Percentiles rank a stretch among this genome's conserved stretches.
Conservation (phyloP, 1,140 invertebrate species). For the Venustaconcha ellipsiformis region DNA sequence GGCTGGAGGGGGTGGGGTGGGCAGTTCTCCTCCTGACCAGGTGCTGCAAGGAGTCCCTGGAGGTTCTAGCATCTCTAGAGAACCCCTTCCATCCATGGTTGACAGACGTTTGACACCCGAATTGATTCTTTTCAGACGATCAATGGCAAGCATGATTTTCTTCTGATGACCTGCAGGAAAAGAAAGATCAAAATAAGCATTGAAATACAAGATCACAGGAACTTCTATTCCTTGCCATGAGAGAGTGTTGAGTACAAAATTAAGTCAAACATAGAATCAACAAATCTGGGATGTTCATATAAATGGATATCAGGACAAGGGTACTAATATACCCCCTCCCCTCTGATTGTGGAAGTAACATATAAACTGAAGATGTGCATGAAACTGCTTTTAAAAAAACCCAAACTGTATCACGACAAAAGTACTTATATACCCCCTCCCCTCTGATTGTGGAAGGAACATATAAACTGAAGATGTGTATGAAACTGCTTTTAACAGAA, state of each 20-base stretch:
- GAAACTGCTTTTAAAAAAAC: too few species aligned
- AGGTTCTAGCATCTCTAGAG: constrained; percentile 47
- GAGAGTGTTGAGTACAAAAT: not conserved
- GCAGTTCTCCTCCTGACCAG: constrained; percentile 53
- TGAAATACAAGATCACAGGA: not conserved
- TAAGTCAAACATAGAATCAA: not conserved
- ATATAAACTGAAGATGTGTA: not conserved
- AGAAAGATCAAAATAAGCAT: constrained; percentile 43
- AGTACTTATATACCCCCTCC: not conserved
- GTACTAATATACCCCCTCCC: not conserved
- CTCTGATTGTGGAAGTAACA: not conserved
- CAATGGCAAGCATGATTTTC: constrained; percentile 96
- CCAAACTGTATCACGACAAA: not conserved
- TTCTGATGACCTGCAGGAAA: constrained; percentile 96
- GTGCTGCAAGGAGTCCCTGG: constrained; percentile 42
- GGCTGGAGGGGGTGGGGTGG: constrained; percentile 26
- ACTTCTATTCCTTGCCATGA: not conserved
- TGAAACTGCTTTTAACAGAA: too few species aligned
- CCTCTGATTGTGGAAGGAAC: not conserved
- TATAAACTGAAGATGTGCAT: not conserved
- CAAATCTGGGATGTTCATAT: not conserved
- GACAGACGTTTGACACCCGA: constrained; percentile 56
- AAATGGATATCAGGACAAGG: too few species aligned
- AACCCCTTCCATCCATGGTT: constrained; percentile 43
- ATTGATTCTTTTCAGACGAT: constrained; percentile 92